Evolutionary conservation across 2,797 vertebrate genomes (phyloP), one percentile per base, ranked within the genome.

Genomic region (Malacoctenus gilli): DNA sequence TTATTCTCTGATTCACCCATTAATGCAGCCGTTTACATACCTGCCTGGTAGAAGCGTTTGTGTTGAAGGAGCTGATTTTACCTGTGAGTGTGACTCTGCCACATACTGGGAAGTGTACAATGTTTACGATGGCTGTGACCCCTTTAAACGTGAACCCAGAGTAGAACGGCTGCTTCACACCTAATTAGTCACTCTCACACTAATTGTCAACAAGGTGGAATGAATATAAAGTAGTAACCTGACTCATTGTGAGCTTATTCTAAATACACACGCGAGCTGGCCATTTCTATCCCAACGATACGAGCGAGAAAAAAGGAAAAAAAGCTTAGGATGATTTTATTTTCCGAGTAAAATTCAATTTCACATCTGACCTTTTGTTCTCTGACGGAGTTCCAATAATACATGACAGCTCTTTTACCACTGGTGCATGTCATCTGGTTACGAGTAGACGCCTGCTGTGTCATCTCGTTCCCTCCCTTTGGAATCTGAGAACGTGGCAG

Each of bases 381-480:
- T 13, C 15, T 14, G 49, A 14, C 22, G 25, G 31, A 37, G 41
- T 36, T 10, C 5, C 9, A 14, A 54, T 37, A 21, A 50, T 32
- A 46, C 34, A 44, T 16, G 8, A 20, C 4, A 8, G 13, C 8
- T 38, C 13, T 20, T 15, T 36, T 3, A 30, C 38, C 64, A 47
- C 38, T 38, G 46, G 52, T 23, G 23, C 25, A 1, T 5, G 20
- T 56, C 53, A 25, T 55, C 49, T 59, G 34, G 23, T 39, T 62
- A n/a, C 1, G 0, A 42, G 42, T 8, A 15, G 19, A 16, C 25
- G 22, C 12, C 51, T 54, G 38, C 46, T 34, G 42, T 14, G 15
- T 31, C 5, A 18, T 28, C 51, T 55, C 12, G 50, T 28, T 15
- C 8, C 22, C 16, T 57, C 63, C 10, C 15, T 49, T 16, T 36